These are phyloP conservation scores for Anas bahamensis DNA, from an alignment of 2,797 vertebrate species.

Conservation along the genomic window DNA sequence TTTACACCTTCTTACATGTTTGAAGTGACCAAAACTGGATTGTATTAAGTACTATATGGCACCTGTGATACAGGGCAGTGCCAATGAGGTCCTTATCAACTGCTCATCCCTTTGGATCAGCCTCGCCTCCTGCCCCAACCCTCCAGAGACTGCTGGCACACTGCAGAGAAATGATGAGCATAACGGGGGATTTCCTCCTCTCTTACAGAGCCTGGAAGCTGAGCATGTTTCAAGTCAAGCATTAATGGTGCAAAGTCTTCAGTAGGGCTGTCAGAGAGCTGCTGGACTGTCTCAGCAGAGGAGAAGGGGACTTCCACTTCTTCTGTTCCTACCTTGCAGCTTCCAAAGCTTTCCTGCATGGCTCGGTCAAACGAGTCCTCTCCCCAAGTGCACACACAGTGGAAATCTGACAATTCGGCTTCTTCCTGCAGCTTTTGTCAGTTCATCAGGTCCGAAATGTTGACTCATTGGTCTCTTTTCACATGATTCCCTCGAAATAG, in stretches of 20 bases:
- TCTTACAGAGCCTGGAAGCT: background rate
- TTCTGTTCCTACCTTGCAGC: background rate
- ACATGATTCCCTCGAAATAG: slow-evolving; percentile 48
- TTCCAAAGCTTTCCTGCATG: background rate
- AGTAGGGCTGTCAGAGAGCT: background rate
- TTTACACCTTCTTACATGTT: background rate
- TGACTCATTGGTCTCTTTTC: slow-evolving; percentile 39
- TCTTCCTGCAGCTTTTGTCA: slow-evolving; percentile 19
- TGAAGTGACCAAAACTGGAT: background rate
- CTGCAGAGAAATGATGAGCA: background rate
- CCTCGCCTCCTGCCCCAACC: background rate
- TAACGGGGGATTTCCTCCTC: background rate
- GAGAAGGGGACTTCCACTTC: background rate
- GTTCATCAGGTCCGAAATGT: background rate
- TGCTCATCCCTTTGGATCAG: background rate
- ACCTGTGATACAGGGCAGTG: background rate
- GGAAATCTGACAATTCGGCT: background rate
- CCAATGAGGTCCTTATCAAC: background rate
- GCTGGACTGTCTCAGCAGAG: background rate
- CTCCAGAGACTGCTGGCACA: background rate
- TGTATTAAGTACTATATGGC: background rate
- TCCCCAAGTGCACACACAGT: background rate
- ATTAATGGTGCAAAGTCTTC: background rate
- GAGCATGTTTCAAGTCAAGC: background rate
- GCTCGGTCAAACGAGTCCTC: background rate